Evolutionary conservation across 1,140 invertebrate species (phyloP).

Genomic region (Cheumatopsyche charites): DNA sequence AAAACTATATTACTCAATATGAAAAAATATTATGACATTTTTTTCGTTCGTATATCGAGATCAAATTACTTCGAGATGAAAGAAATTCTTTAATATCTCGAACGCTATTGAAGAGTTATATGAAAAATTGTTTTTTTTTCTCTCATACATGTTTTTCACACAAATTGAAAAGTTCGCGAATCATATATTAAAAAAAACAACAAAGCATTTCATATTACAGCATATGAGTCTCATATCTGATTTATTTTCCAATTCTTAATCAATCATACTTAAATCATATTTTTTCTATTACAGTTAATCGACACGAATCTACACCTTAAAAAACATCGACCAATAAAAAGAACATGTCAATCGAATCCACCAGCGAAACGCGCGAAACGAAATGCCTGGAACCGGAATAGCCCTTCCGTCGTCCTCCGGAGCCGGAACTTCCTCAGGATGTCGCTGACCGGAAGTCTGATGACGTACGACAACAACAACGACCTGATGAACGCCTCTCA

Average conservation of each 20-base stretch:
- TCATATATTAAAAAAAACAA: too few relatives aligned
- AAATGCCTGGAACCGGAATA: conserved; percentile 28
- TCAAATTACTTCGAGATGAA: too few relatives aligned
- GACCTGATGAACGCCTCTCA: conserved; percentile 45
- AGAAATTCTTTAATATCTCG: too few relatives aligned
- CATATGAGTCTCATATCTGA: background rate
- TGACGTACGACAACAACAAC: conserved; percentile 48
- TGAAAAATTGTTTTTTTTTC: too few relatives aligned
- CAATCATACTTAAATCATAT: background rate
- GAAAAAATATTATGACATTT: too few relatives aligned
- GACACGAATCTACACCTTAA: background rate
- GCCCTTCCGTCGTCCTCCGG: background rate
- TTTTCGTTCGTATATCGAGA: too few relatives aligned
- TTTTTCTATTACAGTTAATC: background rate
- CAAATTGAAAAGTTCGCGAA: too few relatives aligned
- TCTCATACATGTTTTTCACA: too few relatives aligned
- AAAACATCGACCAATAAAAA: background rate
- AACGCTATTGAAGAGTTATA: too few relatives aligned
- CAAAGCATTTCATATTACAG: background rate
- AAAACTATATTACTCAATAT: too few relatives aligned
- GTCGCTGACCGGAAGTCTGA: conserved; percentile 44
- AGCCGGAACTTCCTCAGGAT: conserved; percentile 11
- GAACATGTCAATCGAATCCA: background rate
- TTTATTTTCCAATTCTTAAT: too few relatives aligned
- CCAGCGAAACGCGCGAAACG: background rate